phyloP scores from a whole-genome alignment of 2,797 vertebrate genomes.

The Notolabrus celidotus region DNA sequence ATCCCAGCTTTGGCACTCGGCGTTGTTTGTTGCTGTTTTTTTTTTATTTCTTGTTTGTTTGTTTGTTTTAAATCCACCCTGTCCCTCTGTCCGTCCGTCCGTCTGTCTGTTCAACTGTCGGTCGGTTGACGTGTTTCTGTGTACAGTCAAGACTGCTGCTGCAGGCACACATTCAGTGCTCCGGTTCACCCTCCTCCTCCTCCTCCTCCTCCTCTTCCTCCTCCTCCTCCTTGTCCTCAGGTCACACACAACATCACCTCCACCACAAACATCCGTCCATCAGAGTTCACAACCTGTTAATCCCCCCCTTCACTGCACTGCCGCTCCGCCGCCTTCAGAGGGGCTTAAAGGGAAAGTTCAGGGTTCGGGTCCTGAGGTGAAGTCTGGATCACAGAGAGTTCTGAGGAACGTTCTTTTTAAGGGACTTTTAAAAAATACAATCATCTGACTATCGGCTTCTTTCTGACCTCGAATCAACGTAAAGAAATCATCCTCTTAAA shows the following conservation, averaged over 20 bases:
- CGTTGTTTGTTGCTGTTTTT: conserved; percentile 48
- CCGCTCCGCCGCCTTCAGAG: conserved; percentile 8
- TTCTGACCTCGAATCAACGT: too few relatives aligned
- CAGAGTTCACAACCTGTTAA: conserved; percentile 45
- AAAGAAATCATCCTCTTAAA: too few relatives aligned
- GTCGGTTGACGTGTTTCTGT: conserved; percentile 40
- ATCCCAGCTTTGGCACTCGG: conserved; percentile 94
- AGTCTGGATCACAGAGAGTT: background rate
- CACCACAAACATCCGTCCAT: conserved; percentile 25
- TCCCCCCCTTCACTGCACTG: conserved; percentile 13
- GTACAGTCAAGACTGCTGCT: conserved; percentile 67
- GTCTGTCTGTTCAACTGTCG: conserved; percentile 12
- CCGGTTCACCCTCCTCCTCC: conserved; percentile 47
- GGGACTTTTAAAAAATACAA: too few relatives aligned
- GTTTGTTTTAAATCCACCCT: conserved; percentile 55
- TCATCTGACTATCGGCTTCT: too few relatives aligned
- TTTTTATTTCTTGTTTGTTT: conserved; percentile 33
- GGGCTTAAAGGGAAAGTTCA: conserved; percentile 33
- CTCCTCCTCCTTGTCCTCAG: conserved; percentile 42
- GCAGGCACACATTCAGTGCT: conserved; percentile 73
- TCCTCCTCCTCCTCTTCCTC: conserved; percentile 46
- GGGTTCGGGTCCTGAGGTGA: background rate
- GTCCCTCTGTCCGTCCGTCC: conserved; percentile 27
- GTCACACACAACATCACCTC: conserved; percentile 69
- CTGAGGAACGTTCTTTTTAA: too few relatives aligned